phyloP scores from a whole-genome alignment of 2,888 invertebrate genomes.

The Lysandra bellargus region DNA sequence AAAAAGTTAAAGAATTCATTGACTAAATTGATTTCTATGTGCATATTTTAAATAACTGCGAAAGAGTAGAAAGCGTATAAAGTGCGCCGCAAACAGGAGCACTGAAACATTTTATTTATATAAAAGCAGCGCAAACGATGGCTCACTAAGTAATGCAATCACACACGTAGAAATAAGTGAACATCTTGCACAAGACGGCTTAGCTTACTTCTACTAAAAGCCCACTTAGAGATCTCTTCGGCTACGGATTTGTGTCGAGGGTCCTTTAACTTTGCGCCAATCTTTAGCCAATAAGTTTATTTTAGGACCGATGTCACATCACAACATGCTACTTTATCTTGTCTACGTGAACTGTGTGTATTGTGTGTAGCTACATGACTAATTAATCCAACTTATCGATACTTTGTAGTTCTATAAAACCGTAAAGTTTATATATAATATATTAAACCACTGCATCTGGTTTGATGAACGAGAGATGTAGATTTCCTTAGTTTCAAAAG shows the following conservation, averaged over 20 bases:
- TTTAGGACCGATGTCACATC: constrained; percentile 52
- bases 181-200: constrained; percentile 74
- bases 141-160: constrained; percentile 58
- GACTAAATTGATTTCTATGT: neutral
- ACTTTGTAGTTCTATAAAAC: neutral
- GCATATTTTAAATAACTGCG: neutral
- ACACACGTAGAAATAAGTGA: constrained; percentile 69
- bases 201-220: constrained; percentile 77
- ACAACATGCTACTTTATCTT: constrained; percentile 34
- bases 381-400: neutral
- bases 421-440: no score
- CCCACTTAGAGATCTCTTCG: constrained; percentile 78
- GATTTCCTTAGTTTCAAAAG: no score
- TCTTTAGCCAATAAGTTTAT: constrained; percentile 70
- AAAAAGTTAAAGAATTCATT: neutral
- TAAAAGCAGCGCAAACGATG: constrained; percentile 42
- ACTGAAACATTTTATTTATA: constrained; percentile 31
- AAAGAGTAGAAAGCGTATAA: neutral
- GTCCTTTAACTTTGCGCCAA: constrained; percentile 66
- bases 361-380: neutral
- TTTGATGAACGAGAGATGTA: no score
- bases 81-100: neutral
- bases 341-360: neutral
- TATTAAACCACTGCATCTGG: no score
- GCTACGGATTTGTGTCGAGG: constrained; percentile 70